Evolutionary conservation across 2,888 invertebrate species (phyloP), one percentile per base, ranked within the genome.

Genomic region (Xiphydria camelus): DNA sequence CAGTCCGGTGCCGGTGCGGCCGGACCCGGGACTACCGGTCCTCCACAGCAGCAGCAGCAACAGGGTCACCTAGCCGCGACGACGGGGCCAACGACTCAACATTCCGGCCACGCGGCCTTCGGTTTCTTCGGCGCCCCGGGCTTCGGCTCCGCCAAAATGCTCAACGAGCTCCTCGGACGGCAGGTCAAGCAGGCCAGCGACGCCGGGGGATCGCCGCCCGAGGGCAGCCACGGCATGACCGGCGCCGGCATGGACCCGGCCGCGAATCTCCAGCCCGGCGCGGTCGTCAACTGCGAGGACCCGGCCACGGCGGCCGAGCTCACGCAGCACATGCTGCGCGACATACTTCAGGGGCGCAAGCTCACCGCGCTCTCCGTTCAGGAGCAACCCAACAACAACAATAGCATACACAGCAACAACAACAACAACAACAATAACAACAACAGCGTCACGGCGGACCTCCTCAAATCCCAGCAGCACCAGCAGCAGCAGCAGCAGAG

Each of bases 131-230:
- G 86, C 73, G 87, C 88, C 74, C 83, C 83, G 80, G 89, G 89
- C 79, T 89, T 88, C 83, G 87, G 88, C 76, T 89, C 90, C 79
- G 87, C 89, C 73, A 92, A 91, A 79, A 91, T 92, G 91, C 85
- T 92, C 70, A 91, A 91, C 84, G 92, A 92, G 81, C 82, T 92
- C 59, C 83, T 91, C 67, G 89, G 89, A 62, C 83, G 91, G 62
- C 87, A 91, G 75, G 86, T 87, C 73, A 86, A 86, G 76, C 86
- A 85, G 76, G 87, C 81, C 58, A 79, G 80, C 64, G 82, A 83
- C 77, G 82, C 82, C 64, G 79, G 80, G 72, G 78, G 78, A 54
- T 78, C 81, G 62, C 80, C 79, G 61, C 78, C 79, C 63, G 77
- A 77, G 57, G 75, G 72, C 51, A 70, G 73, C 55, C 74, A 67